phyloP scores from a whole-genome alignment of 2,113 vertebrate genomes.

The human (Homo sapiens) region GRCh38 chr20:7405001-7405500 shows the following conservation, averaged over 20 bases:
- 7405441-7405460: neutral
- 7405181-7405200: neutral
- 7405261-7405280: neutral
- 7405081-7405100: constrained; percentile 15
- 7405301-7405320: neutral
- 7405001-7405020: neutral
- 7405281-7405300: neutral
- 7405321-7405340: neutral
- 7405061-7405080: constrained; percentile 1
- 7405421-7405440: neutral
- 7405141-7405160: neutral
- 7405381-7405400: neutral
- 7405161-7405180: neutral
- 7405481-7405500: neutral
- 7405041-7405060: neutral
- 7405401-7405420: neutral
- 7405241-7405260: neutral
- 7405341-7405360: neutral
- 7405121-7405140: neutral
- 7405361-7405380: neutral
- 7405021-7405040: neutral
- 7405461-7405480: neutral
- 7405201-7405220: neutral
- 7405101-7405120: neutral
- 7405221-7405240: neutral